Conservation (phyloP, 2,113 vertebrate species). For the Rhinopithecus roxellana region DNA sequence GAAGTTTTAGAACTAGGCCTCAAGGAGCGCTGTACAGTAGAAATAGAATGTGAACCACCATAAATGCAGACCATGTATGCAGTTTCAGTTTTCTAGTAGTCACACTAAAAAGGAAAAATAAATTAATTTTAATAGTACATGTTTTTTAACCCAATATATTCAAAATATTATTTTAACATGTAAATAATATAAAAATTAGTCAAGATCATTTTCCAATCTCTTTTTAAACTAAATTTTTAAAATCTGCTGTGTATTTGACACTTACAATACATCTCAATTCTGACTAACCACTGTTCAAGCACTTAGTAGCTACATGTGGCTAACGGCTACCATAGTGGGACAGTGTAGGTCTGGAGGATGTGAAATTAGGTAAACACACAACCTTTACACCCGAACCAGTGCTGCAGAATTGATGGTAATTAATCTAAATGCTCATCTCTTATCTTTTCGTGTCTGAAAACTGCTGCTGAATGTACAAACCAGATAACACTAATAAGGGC, state of each 20-base stretch:
- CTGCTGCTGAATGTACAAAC: constrained; percentile 48
- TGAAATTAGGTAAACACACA: not conserved
- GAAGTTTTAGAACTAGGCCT: not conserved
- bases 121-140: not conserved
- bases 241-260: not conserved
- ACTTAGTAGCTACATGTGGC: not conserved
- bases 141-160: not conserved
- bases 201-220: not conserved
- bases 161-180: not conserved
- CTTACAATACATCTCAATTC: no score
- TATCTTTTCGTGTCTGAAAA: constrained; percentile 56
- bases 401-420: not conserved
- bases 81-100: not conserved
- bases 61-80: not conserved
- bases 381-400: not conserved
- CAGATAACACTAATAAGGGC: not conserved
- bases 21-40: not conserved
- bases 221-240: not conserved
- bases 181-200: not conserved
- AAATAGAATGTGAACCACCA: not conserved
- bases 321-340: accelerated
- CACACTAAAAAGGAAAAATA: not conserved
- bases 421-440: not conserved
- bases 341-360: not conserved
- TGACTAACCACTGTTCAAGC: not conserved